A percentile compares a stretch with the other conserved stretches of the same genome.
Evolutionary conservation across 2,797 vertebrate genomes (phyloP).

Genomic region (Hippopotamyrus pictus): DNA sequence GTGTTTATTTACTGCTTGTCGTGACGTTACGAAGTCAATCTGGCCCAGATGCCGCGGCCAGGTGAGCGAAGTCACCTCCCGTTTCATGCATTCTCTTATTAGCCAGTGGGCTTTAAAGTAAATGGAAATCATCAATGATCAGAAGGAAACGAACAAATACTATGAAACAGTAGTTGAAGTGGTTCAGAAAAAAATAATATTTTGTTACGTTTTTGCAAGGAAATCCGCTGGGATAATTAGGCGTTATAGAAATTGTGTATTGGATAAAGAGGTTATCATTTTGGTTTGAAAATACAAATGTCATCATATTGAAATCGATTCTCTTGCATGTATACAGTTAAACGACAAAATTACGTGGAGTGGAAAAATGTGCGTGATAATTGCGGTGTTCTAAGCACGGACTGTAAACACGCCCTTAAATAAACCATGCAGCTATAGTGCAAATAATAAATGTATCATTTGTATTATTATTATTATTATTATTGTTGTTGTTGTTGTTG

Average conservation of each 20-base stretch:
- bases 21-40: conserved; percentile 43
- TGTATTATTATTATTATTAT: neutral
- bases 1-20: conserved; percentile 44
- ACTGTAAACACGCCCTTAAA: neutral
- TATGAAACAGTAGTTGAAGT: neutral
- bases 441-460: neutral
- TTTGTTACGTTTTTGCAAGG: neutral
- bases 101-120: neutral
- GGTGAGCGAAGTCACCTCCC: conserved; percentile 17
- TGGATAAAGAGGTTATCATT: neutral
- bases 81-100: neutral
- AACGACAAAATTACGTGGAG: neutral
- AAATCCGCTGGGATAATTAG: neutral
- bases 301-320: neutral
- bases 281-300: neutral
- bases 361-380: neutral
- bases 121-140: neutral
- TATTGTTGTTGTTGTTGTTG: neutral
- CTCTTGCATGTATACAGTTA: neutral
- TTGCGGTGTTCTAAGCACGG: neutral
- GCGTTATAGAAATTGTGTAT: neutral
- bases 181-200: neutral
- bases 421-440: neutral
- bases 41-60: neutral
- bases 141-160: neutral